Conservation (phyloP, 1,140 invertebrate species). For the Teleogryllus occipitalis region DNA sequence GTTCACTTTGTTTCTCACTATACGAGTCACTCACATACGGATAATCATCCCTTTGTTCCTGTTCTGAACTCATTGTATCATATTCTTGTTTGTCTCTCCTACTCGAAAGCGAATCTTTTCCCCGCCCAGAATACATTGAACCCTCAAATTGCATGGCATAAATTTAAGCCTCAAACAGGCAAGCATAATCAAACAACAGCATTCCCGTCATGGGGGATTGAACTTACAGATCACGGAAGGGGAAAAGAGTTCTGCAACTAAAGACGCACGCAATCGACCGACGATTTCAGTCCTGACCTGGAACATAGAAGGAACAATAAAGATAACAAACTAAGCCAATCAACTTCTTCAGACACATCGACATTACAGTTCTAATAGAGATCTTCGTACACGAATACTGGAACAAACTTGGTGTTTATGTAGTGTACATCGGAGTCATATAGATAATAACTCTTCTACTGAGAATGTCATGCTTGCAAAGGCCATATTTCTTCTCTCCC, state of each 20-base stretch:
- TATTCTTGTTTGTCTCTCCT: neutral
- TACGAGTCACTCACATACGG: neutral
- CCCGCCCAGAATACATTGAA: neutral
- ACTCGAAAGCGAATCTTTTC: neutral
- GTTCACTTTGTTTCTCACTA: slow-evolving; percentile 7
- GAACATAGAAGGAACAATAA: slow-evolving; percentile 1
- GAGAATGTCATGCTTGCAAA: neutral
- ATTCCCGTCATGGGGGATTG: neutral
- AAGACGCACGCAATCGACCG: neutral
- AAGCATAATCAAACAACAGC: neutral
- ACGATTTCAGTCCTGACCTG: neutral
- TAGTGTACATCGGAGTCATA: too few species aligned
- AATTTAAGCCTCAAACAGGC: neutral
- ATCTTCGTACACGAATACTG: neutral
- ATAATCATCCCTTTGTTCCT: neutral
- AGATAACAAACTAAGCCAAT: slow-evolving; percentile 1
- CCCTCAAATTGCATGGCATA: neutral
- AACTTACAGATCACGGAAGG: neutral
- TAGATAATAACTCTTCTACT: neutral
- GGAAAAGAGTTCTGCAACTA: neutral
- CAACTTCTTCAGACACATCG: neutral
- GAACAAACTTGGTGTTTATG: neutral
- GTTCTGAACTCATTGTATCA: neutral
- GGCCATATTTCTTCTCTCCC: too few species aligned
- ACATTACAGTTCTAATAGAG: neutral